phyloP scores from a whole-genome alignment of 2,888 invertebrate species.

The Limenitis camilla region DNA sequence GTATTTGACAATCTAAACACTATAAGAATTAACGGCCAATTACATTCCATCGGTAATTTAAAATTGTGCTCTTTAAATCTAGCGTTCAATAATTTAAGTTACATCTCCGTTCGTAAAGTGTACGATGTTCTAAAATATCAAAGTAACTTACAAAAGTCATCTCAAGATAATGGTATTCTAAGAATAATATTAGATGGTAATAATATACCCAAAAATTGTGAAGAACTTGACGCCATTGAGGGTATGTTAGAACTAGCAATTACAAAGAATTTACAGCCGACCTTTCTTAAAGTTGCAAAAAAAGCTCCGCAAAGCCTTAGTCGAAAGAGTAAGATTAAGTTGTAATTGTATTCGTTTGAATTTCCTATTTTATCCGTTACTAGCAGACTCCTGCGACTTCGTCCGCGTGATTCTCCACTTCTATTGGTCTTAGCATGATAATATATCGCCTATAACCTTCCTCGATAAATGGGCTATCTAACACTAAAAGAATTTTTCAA shows the following conservation, averaged over 20 bases:
- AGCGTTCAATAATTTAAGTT: slow-evolving; percentile 39
- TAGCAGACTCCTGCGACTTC: too few species aligned
- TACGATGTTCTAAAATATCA: slow-evolving; percentile 40
- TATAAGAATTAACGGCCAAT: slow-evolving; percentile 21
- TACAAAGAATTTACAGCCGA: neutral
- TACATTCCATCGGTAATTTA: slow-evolving; percentile 39
- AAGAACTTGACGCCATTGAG: slow-evolving; percentile 31
- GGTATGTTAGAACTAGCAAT: slow-evolving; percentile 26
- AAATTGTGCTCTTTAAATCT: slow-evolving; percentile 43
- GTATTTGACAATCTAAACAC: slow-evolving; percentile 29
- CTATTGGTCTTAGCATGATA: too few species aligned
- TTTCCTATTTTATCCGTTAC: too few species aligned
- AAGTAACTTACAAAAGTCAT: slow-evolving; percentile 9
- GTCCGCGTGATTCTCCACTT: too few species aligned
- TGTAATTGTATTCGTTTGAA: too few species aligned
- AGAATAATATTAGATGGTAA: slow-evolving; percentile 43
- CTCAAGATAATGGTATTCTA: slow-evolving; percentile 33
- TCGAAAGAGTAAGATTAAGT: too few species aligned
- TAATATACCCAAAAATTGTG: slow-evolving; percentile 31
- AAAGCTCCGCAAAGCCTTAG: too few species aligned
- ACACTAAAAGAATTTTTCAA: too few species aligned
- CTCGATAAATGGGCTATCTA: too few species aligned
- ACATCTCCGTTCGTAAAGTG: slow-evolving; percentile 31
- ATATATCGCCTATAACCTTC: too few species aligned
- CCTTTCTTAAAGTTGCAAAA: too few species aligned